A percentile compares a stretch with the other conserved stretches of the same genome.
phyloP scores from a whole-genome alignment of 2,113 vertebrate genomes.

The Calidris pygmaea region DNA sequence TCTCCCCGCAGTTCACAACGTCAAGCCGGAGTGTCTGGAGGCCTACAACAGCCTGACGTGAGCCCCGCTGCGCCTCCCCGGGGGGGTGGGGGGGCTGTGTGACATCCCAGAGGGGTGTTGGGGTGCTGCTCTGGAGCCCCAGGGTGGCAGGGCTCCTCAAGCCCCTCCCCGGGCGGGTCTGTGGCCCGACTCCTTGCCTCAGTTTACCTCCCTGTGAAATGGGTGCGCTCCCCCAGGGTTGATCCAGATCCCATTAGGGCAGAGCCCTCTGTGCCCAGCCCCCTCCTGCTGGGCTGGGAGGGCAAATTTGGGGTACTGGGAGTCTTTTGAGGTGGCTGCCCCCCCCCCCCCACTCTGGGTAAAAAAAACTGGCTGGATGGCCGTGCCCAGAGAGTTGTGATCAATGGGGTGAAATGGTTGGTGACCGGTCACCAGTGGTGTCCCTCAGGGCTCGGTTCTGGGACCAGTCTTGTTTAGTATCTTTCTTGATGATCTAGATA shows the following conservation, averaged over 20 bases:
- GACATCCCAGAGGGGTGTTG: fast-evolving
- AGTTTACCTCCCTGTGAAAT: not conserved
- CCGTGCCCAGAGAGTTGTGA: too few relatives aligned
- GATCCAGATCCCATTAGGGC: not conserved
- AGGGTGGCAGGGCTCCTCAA: not conserved
- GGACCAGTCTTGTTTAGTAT: too few relatives aligned
- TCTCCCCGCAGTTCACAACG: constrained; percentile 87
- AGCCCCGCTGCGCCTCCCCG: not conserved
- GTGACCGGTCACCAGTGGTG: too few relatives aligned
- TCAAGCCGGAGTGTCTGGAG: constrained; percentile 93
- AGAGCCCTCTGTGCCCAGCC: fast-evolving
- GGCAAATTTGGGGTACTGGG: not conserved
- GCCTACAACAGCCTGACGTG: constrained; percentile 93
- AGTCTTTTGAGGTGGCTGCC: not conserved
- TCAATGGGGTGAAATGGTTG: too few relatives aligned
- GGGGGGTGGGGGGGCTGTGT: not conserved
- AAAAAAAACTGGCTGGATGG: too few relatives aligned
- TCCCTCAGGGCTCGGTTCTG: too few relatives aligned
- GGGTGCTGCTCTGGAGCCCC: not conserved
- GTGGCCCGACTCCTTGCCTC: not conserved
- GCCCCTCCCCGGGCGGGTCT: too few relatives aligned
- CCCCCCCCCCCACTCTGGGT: too few relatives aligned
- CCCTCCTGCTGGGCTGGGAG: not conserved
- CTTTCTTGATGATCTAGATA: too few relatives aligned
- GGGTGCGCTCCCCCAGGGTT: not conserved